Conservation (phyloP, 2,113 vertebrate species). For the Illadopsis cleaveri region DNA sequence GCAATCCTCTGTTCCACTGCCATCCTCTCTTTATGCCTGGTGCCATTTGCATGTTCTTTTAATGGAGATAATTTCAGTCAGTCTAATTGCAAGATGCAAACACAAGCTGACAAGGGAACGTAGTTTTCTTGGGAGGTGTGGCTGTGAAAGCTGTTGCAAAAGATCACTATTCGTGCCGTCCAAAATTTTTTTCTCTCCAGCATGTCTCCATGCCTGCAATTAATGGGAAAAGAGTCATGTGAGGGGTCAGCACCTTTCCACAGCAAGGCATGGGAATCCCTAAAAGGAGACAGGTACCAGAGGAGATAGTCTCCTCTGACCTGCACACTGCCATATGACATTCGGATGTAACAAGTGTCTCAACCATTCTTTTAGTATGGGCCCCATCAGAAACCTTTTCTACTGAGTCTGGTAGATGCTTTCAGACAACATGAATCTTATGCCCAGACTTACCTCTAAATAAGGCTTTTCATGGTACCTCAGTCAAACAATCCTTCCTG, state of each 20-base stretch:
- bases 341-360: neutral
- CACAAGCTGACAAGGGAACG: neutral
- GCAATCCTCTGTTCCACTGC: neutral
- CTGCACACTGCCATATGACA: fast-evolving
- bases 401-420: neutral
- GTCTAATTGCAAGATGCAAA: neutral
- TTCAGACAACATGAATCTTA: neutral
- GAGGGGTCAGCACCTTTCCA: neutral
- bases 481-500: neutral
- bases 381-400: neutral
- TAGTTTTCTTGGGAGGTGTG: neutral
- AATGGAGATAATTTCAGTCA: neutral
- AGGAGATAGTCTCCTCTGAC: neutral
- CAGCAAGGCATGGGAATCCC: neutral
- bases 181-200: neutral
- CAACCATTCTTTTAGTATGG: fast-evolving
- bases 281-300: neutral
- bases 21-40: neutral
- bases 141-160: neutral
- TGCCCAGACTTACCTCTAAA: neutral
- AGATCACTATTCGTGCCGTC: neutral
- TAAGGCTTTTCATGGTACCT: neutral
- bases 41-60: neutral
- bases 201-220: neutral
- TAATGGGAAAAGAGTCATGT: neutral